Evolutionary conservation across 92 coral and sea anemone species (phyloP).

Genomic region (Paramuricea clavata): DNA sequence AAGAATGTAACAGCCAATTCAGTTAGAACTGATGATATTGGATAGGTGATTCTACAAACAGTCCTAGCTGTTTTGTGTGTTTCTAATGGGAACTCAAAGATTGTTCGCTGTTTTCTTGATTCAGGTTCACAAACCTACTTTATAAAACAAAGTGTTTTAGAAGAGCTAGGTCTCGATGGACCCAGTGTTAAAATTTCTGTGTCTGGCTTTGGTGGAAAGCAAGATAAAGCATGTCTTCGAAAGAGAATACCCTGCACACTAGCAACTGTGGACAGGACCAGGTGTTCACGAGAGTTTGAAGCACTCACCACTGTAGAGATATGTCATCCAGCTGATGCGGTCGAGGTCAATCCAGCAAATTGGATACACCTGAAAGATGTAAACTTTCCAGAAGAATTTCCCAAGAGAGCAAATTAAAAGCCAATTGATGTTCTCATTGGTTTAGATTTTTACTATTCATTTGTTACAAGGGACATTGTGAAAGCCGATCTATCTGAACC

Average conservation of each 20-base stretch:
- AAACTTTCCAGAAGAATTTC: conserved; percentile 57
- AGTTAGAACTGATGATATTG: conserved; percentile 27
- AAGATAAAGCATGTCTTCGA: conserved; percentile 14
- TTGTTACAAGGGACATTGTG: conserved; percentile 53
- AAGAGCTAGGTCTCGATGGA: conserved; percentile 57
- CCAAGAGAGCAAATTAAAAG: conserved; percentile 20
- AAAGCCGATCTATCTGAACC: conserved; percentile 45
- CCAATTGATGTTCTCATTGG: conserved; percentile 49
- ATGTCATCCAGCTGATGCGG: conserved; percentile 49
- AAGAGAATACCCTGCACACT: conserved; percentile 42
- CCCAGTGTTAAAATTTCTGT: conserved; percentile 37
- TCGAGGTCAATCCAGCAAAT: conserved; percentile 7
- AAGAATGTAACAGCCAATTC: too few species aligned
- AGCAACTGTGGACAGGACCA: conserved; percentile 53
- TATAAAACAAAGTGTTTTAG: conserved; percentile 45
- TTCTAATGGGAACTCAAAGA: conserved; percentile 14
- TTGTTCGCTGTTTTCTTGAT: conserved; percentile 47
- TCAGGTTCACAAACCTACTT: conserved; percentile 43
- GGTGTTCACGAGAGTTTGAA: conserved; percentile 35
- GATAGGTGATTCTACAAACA: conserved; percentile 52
- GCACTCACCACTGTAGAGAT: conserved; percentile 56
- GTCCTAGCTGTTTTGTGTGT: conserved; percentile 53
- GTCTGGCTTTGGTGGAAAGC: conserved; percentile 40
- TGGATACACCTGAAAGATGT: conserved; percentile 52
- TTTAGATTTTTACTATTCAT: conserved; percentile 51